These are phyloP conservation scores for Alectura lathami DNA, from an alignment of 2,113 vertebrate species.

Conservation along the genomic window DNA sequence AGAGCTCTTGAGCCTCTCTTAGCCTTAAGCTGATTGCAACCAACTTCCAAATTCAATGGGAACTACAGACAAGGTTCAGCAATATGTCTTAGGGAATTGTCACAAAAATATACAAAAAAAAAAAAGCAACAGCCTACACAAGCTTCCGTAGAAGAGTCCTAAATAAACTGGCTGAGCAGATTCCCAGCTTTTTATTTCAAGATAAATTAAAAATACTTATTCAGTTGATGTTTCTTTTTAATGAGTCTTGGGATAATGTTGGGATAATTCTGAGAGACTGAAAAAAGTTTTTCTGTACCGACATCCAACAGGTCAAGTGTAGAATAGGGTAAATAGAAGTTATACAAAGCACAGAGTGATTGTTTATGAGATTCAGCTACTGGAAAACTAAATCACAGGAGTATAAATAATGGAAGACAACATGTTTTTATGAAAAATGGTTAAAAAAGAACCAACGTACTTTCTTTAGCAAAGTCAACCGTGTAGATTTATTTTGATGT, in stretches of 20 bases:
- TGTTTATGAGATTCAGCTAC: neutral
- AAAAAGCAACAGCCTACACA: neutral
- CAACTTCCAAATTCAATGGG: neutral
- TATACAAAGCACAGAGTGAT: neutral
- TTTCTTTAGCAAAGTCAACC: neutral
- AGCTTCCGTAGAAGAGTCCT: neutral
- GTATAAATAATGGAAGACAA: neutral
- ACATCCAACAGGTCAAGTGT: neutral
- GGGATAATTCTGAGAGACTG: neutral
- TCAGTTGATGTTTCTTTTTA: neutral
- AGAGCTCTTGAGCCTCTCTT: neutral
- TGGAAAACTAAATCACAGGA: neutral
- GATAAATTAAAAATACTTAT: neutral
- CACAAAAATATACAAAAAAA: neutral
- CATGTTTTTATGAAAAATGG: neutral
- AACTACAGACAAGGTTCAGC: neutral
- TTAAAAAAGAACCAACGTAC: neutral
- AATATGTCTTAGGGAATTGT: neutral
- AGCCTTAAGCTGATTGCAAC: neutral
- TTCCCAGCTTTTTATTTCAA: slow-evolving; percentile 16
- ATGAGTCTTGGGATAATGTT: neutral
- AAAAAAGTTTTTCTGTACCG: neutral
- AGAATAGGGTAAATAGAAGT: neutral
- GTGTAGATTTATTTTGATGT: neutral
- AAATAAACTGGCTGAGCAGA: neutral